These are phyloP conservation scores for Takifugu bimaculatus DNA, from an alignment of 2,113 vertebrate genomes.

Conservation along the genomic window DNA sequence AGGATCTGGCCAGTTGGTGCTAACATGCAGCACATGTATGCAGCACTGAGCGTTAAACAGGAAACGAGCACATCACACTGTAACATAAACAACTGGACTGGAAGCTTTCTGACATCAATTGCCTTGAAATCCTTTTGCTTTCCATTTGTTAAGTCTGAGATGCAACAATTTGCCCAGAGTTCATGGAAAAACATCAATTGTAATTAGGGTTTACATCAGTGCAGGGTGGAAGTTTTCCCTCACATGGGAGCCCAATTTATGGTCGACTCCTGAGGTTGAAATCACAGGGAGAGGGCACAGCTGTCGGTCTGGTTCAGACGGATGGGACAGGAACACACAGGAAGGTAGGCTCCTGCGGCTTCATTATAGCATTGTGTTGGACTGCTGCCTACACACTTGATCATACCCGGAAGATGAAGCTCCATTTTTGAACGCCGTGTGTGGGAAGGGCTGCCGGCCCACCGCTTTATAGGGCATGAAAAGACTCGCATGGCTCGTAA, in stretches of 20 bases:
- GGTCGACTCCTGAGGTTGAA: constrained; percentile 47
- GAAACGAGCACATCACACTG: too few relatives aligned
- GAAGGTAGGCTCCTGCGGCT: constrained; percentile 46
- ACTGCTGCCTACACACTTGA: constrained; percentile 26
- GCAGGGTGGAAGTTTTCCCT: constrained; percentile 35
- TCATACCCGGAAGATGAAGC: constrained; percentile 2
- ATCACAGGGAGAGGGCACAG: constrained; percentile 44
- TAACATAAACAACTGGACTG: too few relatives aligned
- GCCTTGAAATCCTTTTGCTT: constrained; percentile 8
- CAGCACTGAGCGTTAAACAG: too few relatives aligned
- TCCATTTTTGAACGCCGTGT: constrained; percentile 38
- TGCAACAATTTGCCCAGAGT: constrained; percentile 39
- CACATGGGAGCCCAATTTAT: constrained; percentile 52
- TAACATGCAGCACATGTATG: too few relatives aligned
- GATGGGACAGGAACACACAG: constrained; percentile 43
- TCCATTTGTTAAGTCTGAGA: constrained; percentile 31
- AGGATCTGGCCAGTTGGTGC: neutral
- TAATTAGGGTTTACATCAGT: constrained; percentile 62
- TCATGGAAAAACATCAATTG: constrained; percentile 55
- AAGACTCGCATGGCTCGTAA: constrained; percentile 32
- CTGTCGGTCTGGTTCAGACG: constrained; percentile 41
- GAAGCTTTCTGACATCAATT: neutral
- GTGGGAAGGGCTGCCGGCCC: constrained; percentile 20
- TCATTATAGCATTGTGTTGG: constrained; percentile 21
- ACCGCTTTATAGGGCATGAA: constrained; percentile 1